Evolutionary conservation across 2,888 invertebrate genomes (phyloP).

Genomic region (Ashinkailepas kermadecensis): DNA sequence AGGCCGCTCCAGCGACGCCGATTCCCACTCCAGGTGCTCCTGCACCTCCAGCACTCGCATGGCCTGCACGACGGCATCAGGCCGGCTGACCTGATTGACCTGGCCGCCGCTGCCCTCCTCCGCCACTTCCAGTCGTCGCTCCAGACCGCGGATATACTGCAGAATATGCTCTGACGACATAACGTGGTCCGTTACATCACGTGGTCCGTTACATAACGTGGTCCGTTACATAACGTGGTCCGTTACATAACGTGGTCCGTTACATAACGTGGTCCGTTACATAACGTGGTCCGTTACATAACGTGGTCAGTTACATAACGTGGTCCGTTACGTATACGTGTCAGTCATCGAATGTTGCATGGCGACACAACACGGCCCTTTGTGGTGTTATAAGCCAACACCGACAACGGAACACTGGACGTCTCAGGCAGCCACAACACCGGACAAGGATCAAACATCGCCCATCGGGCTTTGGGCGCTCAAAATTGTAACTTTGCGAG

Average conservation of each 20-base stretch:
- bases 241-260: neutral
- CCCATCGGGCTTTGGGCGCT: no score
- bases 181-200: neutral
- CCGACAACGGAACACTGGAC: no score
- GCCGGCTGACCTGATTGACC: slow-evolving; percentile 45
- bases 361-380: no score
- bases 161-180: slow-evolving; percentile 70
- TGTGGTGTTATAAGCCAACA: no score
- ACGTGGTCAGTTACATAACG: no score
- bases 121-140: slow-evolving; percentile 73
- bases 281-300: neutral
- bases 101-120: slow-evolving; percentile 78
- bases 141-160: slow-evolving; percentile 82
- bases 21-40: slow-evolving; percentile 61
- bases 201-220: neutral
- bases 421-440: no score
- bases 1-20: slow-evolving; percentile 1
- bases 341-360: no score
- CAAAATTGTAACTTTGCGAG: no score
- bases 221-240: no score
- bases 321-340: no score
- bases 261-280: no score
- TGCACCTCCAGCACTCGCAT: slow-evolving; percentile 85
- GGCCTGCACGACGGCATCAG: slow-evolving; percentile 87
- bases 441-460: no score